Base-by-base conservation (phyloP, 2,888 invertebrate species). In the Ormyrus pomaceus region DNA sequence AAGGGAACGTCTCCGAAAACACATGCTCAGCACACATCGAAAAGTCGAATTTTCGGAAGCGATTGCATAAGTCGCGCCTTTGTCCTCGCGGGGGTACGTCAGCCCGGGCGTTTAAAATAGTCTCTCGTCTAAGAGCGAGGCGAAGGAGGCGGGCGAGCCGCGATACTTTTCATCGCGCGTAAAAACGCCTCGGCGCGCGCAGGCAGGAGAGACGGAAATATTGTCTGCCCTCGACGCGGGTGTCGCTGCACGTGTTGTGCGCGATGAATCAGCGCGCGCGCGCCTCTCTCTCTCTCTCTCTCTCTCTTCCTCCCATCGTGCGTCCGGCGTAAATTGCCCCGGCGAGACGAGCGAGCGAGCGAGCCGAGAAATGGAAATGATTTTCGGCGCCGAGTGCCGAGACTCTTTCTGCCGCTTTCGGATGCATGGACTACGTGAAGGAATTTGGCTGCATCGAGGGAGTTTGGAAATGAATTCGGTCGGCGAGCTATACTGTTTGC, bases 221-320 rank as follows among this genome's bases (percentile, higher is more conserved):
- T 64, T 78, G 58, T 46, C 46, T 5, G 50, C 58, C 5, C 11
- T 11, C 58, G 19, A 58, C 59, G 78, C 73, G 78, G 61, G 68
- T 68, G 73, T 62, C 78, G 78, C 50, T 73, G 78, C 79, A 79
- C 79, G 75, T 76, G 80, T 80, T 80, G 66, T 69, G 59, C 59
- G 61, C 71, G 66, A 80, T 76, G 80, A 80, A 80, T 80, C 80
- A 80, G 71, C 71, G 45, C 10, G 9, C 13, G 5, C 56, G 51
- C 51, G 11, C 6, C 53, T 5, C 55, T 55, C 64, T 46, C 48
- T 64, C 58, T 11, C 55, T 71, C 19, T n/a, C 62, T 56, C 34
- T 19, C 66, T 66, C 64, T 68, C 53, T 13, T n/a, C n/a, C 53
- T 53, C 50, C 45, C 19, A 34, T 13, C 19, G 34, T 13, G 69